Percentiles rank a stretch among this genome's conserved stretches.
phyloP scores from a whole-genome alignment of 2,888 invertebrate genomes.

The Drosophila gaucha region DNA sequence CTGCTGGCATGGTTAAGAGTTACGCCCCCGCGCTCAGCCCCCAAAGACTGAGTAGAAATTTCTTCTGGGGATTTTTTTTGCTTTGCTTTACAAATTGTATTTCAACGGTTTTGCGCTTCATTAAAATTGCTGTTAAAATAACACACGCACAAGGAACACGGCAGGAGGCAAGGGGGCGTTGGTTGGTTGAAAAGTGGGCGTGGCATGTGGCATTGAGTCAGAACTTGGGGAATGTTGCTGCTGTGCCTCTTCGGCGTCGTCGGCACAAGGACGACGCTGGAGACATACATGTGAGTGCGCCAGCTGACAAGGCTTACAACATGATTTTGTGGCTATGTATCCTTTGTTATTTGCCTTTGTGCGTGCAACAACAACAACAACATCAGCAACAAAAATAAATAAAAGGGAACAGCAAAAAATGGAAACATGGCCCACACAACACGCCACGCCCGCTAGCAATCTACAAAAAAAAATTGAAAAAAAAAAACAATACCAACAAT shows the following conservation, averaged over 20 bases:
- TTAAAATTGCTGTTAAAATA: conserved; percentile 79
- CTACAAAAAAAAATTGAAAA: conserved; percentile 15
- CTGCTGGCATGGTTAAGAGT: conserved; percentile 42
- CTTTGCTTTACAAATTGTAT: conserved; percentile 73
- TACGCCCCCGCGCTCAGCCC: conserved; percentile 7
- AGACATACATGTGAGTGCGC: conserved; percentile 47
- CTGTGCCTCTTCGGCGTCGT: conserved; percentile 25
- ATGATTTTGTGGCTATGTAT: conserved; percentile 67
- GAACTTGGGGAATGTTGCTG: conserved; percentile 23
- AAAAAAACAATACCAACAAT: conserved; percentile 30
- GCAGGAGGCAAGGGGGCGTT: not conserved
- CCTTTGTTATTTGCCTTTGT: conserved; percentile 56
- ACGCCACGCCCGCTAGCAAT: conserved; percentile 43
- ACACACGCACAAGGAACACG: conserved; percentile 59
- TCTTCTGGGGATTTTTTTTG: conserved; percentile 32
- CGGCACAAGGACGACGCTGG: conserved; percentile 58
- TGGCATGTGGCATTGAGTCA: not conserved
- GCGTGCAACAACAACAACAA: conserved; percentile 31
- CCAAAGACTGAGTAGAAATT: conserved; percentile 28
- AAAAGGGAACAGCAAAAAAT: conserved; percentile 30
- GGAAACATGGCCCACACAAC: conserved; percentile 40
- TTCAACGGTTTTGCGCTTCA: conserved; percentile 79
- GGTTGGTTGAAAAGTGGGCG: no score
- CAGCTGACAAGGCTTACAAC: conserved; percentile 72
- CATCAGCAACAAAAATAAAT: conserved; percentile 31